Percentiles rank a stretch among this genome's conserved stretches.
Conservation (phyloP, 2,888 invertebrate species). For the Clanis bilineata region DNA sequence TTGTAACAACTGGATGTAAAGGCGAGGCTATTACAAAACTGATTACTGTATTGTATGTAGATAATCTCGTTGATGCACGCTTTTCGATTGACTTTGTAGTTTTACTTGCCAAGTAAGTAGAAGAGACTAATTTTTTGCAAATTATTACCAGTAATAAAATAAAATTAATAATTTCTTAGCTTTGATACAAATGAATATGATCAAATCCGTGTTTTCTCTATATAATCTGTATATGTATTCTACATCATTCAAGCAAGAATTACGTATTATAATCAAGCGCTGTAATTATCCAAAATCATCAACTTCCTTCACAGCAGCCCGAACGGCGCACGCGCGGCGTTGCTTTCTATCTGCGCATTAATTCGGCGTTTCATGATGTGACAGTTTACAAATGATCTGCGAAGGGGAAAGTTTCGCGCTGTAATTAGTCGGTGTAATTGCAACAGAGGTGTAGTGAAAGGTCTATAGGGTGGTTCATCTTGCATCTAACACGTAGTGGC, state of each 20-base stretch:
- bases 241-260: neutral
- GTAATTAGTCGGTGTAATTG: constrained; percentile 20
- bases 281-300: neutral
- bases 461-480: constrained; percentile 38
- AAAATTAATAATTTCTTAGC: no score
- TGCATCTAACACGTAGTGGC: constrained; percentile 43
- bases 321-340: neutral
- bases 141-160: no score
- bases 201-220: no score
- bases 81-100: neutral
- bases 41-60: neutral
- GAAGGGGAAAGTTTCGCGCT: neutral
- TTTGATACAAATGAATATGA: no score
- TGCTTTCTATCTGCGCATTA: constrained; percentile 4
- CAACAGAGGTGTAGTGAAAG: constrained; percentile 43
- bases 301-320: neutral
- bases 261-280: neutral
- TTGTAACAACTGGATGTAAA: constrained; percentile 1
- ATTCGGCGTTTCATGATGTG: constrained; percentile 14
- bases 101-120: neutral
- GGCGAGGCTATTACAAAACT: neutral
- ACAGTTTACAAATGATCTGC: constrained; percentile 14
- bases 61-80: neutral
- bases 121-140: no score
- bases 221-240: no score